Base-by-base conservation (phyloP, 2,113 vertebrate genomes). In the Bubo bubo region DNA sequence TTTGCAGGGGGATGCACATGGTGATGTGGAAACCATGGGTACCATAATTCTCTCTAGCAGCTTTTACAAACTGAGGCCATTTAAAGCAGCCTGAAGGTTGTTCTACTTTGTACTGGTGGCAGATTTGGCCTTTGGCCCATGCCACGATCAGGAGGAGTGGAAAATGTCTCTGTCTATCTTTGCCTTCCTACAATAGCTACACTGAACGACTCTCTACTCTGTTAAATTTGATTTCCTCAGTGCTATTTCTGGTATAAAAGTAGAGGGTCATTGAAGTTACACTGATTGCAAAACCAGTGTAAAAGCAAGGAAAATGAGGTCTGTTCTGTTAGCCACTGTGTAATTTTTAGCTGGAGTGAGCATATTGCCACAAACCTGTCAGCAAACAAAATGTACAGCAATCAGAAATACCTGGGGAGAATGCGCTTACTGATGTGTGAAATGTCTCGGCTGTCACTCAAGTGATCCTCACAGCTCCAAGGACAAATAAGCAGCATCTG, bases 351-450 rank as follows among this genome's bases (percentile, higher is more conserved):
- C 64, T n/a, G 80, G 49, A 90, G 76, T 3, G 92, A 93, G 72
- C 88, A 24, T 15, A 47, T 73, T 77, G 92, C 86, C 83, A 49
- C 82, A 75, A 72, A 89, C 68, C 77, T 85, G 91, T 37, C 91
- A 73, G 79, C 2, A 41, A 94, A 19, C 55, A 35, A 72, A 52
- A 62, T 6, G 41, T 10, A 16, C 8, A 0, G 37, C 1, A 12
- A 56, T 79, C 86, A 53, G 91, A 62, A 94, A 16, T 56, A 91
- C 86, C 93, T 70, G 93, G 86, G 91, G 95, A 95, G 73, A 96
- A 67, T 27, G 94, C 0, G 52, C 63, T 93, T 55, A 17, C 50
- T 30, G 92, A 66, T 59, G 72, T 64, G 95, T 94, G 92, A 92
- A 94, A 97, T 14, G 75, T 68, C 88, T 93, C 41, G 0, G 83